These are phyloP conservation scores for Myotis pilosus DNA, from an alignment of 2,797 vertebrate genomes.

Conservation along the genomic window DNA sequence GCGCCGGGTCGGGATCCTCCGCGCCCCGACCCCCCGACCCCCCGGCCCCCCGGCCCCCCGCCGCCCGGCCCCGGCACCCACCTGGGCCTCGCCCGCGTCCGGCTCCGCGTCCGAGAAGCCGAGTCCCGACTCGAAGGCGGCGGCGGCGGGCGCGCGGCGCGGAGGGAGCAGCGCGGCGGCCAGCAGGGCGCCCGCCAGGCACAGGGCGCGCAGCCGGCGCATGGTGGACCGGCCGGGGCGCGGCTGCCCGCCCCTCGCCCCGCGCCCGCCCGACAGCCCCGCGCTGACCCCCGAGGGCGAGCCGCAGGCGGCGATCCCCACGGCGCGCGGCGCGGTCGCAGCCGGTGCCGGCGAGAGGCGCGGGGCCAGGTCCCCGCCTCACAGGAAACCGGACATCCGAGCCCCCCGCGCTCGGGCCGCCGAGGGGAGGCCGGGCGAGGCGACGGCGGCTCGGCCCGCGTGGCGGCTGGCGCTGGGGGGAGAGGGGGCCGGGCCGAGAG, in stretches of 20 bases:
- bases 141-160: slow-evolving; percentile 77
- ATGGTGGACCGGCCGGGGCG: slow-evolving; percentile 80
- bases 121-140: slow-evolving; percentile 89
- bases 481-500: not conserved
- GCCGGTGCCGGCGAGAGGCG: slow-evolving; percentile 67
- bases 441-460: slow-evolving; percentile 31
- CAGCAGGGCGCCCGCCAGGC: slow-evolving; percentile 81
- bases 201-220: slow-evolving; percentile 85
- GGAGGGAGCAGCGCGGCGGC: slow-evolving; percentile 81
- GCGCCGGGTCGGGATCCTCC: not conserved
- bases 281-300: not conserved
- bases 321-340: slow-evolving; percentile 65
- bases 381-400: slow-evolving; percentile 84
- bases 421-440: slow-evolving; percentile 69
- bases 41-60: not conserved
- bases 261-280: not conserved
- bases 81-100: slow-evolving; percentile 89
- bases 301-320: slow-evolving; percentile 69
- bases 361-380: slow-evolving; percentile 78
- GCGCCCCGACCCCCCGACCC: not conserved
- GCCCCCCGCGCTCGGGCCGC: slow-evolving; percentile 70
- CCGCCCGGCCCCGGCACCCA: slow-evolving; percentile 78
- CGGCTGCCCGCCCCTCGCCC: slow-evolving; percentile 52
- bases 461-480: not conserved
- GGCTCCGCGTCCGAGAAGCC: slow-evolving; percentile 90